Evolutionary conservation across 92 coral and sea anemone genomes (phyloP), one percentile per base, ranked within the genome.

Genomic region (Epizoanthus stellaris): DNA sequence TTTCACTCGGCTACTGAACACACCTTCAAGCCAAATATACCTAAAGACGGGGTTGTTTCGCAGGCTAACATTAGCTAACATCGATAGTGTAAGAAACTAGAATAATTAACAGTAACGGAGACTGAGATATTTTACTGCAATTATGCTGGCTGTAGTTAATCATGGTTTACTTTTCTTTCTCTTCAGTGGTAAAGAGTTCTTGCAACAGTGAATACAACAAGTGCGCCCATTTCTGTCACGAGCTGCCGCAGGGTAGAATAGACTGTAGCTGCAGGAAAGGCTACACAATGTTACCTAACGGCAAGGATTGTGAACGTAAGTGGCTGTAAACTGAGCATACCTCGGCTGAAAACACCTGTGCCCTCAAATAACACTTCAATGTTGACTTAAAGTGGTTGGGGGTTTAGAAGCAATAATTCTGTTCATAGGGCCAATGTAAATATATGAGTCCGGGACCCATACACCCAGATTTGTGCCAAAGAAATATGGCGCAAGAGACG

Each of bases 191-290:
- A 15, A 93, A 93, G 56, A 95, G 87, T 39, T 97, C 99, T 45
- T 97, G 99, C 60, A 81, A 91, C 94, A 93, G 95, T 74, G 93
- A 92, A 39, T 91, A 94, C 87, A 88, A 89, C 64, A 91, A 90
- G 70, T 97, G 99, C 67, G 92, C 82, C 9, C 99, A 97, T 70
- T 87, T 87, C 87, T 97, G 99, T 59, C 95, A 91, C 80, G 94
- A 94, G 85, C 58, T 90, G 25, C 86, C 86, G 4, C 89, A 91
- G 42, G 99, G 97, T 19, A 83, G 70, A 57, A 93, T 93, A 8
- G 92, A 91, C 39, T 97, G 99, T 59, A 87, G 95, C 42, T 97
- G 99, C 81, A 89, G 90, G 42, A 89, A 88, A 17, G 95, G 94
- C 4, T 97, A 89, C 86, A 82, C 84, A 6, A 80, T 94, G 53